phyloP scores from a whole-genome alignment of 1,140 invertebrate species.

The Drosophila murphyi region DNA sequence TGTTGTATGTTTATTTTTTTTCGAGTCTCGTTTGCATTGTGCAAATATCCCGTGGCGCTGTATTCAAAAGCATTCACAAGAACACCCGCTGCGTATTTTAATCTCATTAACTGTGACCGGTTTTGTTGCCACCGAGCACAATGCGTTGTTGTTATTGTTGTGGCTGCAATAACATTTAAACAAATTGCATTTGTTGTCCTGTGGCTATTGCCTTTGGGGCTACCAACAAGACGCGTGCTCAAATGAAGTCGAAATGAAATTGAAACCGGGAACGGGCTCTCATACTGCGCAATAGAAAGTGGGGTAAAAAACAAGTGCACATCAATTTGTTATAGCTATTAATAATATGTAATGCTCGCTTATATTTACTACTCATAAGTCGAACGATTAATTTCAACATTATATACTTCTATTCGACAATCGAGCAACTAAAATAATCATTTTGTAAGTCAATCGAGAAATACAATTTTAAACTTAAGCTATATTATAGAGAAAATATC shows the following conservation, averaged over 20 bases:
- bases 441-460: no score
- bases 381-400: not conserved
- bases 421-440: no score
- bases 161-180: conserved; percentile 53
- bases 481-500: no score
- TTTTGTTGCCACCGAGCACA: conserved; percentile 37
- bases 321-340: not conserved
- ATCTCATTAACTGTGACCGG: conserved; percentile 77
- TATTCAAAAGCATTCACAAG: conserved; percentile 35
- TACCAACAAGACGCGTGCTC: conserved; percentile 34
- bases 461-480: no score
- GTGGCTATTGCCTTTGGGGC: conserved; percentile 28
- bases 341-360: not conserved
- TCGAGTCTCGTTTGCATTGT: conserved; percentile 28
- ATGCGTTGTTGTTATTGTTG: conserved; percentile 36
- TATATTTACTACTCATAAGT: not conserved
- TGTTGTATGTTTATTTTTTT: not conserved
- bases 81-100: conserved; percentile 73
- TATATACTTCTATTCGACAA: not conserved
- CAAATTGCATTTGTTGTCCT: conserved; percentile 66
- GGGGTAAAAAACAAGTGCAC: not conserved
- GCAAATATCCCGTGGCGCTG: conserved; percentile 54
- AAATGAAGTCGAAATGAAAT: conserved; percentile 22
- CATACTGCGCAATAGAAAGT: not conserved
- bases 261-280: not conserved